Evolutionary conservation across 1,140 invertebrate species (phyloP).

Genomic region (Leptoteleia sp.): DNA sequence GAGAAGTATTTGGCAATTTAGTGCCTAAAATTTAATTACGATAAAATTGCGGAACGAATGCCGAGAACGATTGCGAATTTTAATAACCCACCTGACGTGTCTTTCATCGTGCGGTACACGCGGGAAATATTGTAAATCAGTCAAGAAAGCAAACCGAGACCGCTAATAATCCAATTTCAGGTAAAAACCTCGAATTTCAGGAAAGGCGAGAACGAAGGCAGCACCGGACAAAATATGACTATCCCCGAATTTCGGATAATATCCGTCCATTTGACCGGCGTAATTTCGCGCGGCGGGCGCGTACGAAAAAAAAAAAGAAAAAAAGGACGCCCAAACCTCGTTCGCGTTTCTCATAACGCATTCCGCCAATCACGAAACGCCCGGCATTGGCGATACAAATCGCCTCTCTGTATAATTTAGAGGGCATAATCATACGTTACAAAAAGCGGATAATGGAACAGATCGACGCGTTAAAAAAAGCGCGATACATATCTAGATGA

Average conservation of each 20-base stretch:
- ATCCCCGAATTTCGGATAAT: slow-evolving; percentile 55
- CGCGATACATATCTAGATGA: slow-evolving; percentile 55
- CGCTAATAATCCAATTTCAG: slow-evolving; percentile 55
- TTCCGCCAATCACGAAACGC: slow-evolving; percentile 58
- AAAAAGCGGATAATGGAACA: slow-evolving; percentile 59
- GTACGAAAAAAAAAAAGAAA: too few relatives aligned
- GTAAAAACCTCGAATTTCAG: slow-evolving; percentile 49
- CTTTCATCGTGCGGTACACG: slow-evolving; percentile 30
- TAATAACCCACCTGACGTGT: slow-evolving; percentile 28
- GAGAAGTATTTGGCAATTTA: too few relatives aligned
- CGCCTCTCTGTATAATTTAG: slow-evolving; percentile 61
- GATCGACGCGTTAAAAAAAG: slow-evolving; percentile 54
- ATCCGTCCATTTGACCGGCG: slow-evolving; percentile 49
- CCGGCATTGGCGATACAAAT: slow-evolving; percentile 56
- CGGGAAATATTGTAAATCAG: slow-evolving; percentile 41
- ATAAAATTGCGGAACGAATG: slow-evolving; percentile 16
- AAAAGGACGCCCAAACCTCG: slow-evolving; percentile 50
- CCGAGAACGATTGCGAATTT: slow-evolving; percentile 22
- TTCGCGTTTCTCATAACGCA: slow-evolving; percentile 60
- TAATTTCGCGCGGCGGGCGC: slow-evolving; percentile 45
- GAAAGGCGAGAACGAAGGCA: slow-evolving; percentile 38
- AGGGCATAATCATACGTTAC: slow-evolving; percentile 59
- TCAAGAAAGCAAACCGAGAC: slow-evolving; percentile 31
- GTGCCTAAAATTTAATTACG: neutral
- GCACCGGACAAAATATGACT: slow-evolving; percentile 51